Conservation (phyloP, 2,113 vertebrate genomes). For the Erinaceus europaeus region DNA sequence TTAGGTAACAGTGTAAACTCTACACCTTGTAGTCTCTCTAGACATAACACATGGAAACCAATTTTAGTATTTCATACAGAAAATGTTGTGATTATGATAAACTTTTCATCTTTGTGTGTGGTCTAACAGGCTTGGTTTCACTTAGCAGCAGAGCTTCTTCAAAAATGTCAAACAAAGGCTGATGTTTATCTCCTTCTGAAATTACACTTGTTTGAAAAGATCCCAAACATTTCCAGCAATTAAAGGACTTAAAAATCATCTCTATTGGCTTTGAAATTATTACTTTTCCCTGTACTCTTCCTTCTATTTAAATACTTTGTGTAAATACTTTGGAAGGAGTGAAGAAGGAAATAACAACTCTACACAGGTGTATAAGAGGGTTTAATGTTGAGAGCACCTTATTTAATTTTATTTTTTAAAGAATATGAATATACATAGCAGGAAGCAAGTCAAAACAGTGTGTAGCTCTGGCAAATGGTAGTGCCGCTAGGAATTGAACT, state of each 20-base stretch:
- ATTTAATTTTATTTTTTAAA: too few relatives aligned
- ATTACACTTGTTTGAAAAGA: conserved; percentile 48
- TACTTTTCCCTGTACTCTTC: conserved; percentile 22
- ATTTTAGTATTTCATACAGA: conserved; percentile 50
- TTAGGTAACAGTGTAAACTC: conserved; percentile 17
- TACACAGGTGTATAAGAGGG: conserved; percentile 49
- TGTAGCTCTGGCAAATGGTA: too few relatives aligned
- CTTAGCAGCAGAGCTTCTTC: conserved; percentile 36
- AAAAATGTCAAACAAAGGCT: conserved; percentile 32
- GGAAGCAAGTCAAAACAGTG: too few relatives aligned
- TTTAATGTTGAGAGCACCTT: too few relatives aligned
- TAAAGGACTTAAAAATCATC: conserved; percentile 30
- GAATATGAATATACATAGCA: too few relatives aligned
- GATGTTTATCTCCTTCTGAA: conserved; percentile 54
- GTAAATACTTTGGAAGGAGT: not conserved
- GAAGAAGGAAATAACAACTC: conserved; percentile 55
- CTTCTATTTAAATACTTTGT: conserved; percentile 57
- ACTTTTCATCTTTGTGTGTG: conserved; percentile 48
- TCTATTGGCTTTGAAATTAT: conserved; percentile 52
- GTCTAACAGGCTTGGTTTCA: conserved; percentile 25
- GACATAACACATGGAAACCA: conserved; percentile 32
- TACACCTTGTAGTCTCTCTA: not conserved
- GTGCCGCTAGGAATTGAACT: too few relatives aligned
- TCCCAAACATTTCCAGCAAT: conserved; percentile 62
- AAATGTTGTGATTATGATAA: conserved; percentile 4